Evolutionary conservation across 2,113 vertebrate species (phyloP), one percentile per base, ranked within the genome.

Genomic region (Sclerurus mexicanus): DNA sequence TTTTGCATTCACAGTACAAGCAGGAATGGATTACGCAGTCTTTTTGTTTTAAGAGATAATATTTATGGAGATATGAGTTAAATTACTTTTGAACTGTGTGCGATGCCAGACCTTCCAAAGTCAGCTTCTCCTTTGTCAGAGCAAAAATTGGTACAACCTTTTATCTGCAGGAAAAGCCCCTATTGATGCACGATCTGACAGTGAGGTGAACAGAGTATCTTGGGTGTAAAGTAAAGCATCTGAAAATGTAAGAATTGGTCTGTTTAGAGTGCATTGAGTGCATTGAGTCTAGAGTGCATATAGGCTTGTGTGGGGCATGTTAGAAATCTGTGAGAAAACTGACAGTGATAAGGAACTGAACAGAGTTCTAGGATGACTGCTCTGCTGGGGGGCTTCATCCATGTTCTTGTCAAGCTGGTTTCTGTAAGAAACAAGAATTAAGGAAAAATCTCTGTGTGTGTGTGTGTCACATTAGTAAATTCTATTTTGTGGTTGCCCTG

Each of bases 11-110:
- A 24, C 46, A 58, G 63, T 73, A 64, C 49, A 86, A 77, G 47
- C 59, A 56, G 68, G 79, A 90, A 81, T 78, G 75, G 87, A 93
- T 94, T 69, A 46, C 31, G 49, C 25, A 52, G 83, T 56, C 68
- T 86, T 85, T 94, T 95, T 96, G 71, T 94, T 94, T 93, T 74
- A 90, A 88, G 64, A 92, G 84, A 75, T 89, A 94, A 86, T 93
- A 92, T 93, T 95, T 96, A 58, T 56, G 63, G 63, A 89, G 46
- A 88, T 42, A 71, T 21, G 76, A 90, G 80, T 81, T 67, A 85
- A 91, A 74, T 88, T 71, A 46, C 68, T 90, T 90, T 13, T 39
- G 52, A 91, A 79, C 55, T 47, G 22, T 23, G 59, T 69, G 82
- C 79, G 50, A 4, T 85, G 68, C 63, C 79, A 85, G 56, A 52